These are phyloP conservation scores for Polyergus mexicanus DNA, from an alignment of 1,140 invertebrate genomes.

Conservation along the genomic window DNA sequence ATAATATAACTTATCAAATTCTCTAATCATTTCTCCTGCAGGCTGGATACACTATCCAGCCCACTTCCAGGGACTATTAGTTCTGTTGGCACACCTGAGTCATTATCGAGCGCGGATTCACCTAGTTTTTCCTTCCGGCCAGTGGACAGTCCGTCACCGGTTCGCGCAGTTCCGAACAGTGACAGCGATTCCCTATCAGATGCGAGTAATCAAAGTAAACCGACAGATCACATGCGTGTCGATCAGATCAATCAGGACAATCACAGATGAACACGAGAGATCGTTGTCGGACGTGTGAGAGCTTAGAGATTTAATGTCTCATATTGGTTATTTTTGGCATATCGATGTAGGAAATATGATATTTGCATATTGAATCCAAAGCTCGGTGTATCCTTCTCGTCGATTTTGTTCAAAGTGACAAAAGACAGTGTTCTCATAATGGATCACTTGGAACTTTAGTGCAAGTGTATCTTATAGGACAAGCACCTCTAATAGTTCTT, in stretches of 20 bases:
- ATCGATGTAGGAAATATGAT: neutral
- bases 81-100: slow-evolving; percentile 88
- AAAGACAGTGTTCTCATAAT: slow-evolving; percentile 1
- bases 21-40: slow-evolving; percentile 56
- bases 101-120: slow-evolving; percentile 88
- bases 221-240: slow-evolving; percentile 69
- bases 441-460: slow-evolving; percentile 23
- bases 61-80: slow-evolving; percentile 88
- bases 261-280: slow-evolving; percentile 64
- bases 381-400: slow-evolving; percentile 10
- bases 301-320: slow-evolving; percentile 23
- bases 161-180: slow-evolving; percentile 74
- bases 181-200: slow-evolving; percentile 83
- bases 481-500: neutral
- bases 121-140: slow-evolving; percentile 87
- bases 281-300: neutral
- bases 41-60: slow-evolving; percentile 86
- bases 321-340: neutral
- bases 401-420: neutral
- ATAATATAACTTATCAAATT: slow-evolving; percentile 5
- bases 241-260: slow-evolving; percentile 74
- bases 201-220: slow-evolving; percentile 80
- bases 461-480: neutral
- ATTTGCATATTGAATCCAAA: neutral
- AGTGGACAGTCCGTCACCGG: slow-evolving; percentile 86